A percentile compares a stretch with the other conserved stretches of the same genome.
These are phyloP conservation scores for Cerceris ruficornis DNA, from an alignment of 2,888 invertebrate genomes.

Conservation along the genomic window DNA sequence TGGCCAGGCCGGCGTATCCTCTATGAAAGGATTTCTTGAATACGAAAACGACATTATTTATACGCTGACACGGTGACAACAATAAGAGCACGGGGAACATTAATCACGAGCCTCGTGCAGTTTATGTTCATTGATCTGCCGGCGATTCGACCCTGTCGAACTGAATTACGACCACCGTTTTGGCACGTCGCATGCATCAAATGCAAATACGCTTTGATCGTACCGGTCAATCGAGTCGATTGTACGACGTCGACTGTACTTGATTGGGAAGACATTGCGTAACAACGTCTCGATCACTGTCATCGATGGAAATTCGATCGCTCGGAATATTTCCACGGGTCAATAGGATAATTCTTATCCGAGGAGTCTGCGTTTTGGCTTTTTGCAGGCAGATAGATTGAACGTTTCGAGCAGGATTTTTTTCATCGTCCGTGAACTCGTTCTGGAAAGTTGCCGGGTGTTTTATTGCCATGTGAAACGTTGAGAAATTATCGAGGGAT, in stretches of 20 bases:
- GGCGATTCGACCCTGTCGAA: conserved; percentile 35
- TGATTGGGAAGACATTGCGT: conserved; percentile 41
- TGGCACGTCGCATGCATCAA: conserved; percentile 48
- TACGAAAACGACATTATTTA: conserved; percentile 49
- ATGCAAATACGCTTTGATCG: conserved; percentile 60
- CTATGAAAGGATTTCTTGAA: conserved; percentile 27
- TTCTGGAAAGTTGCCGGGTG: no score
- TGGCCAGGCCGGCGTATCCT: neutral
- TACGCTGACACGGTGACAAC: conserved; percentile 36
- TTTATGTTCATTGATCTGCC: conserved; percentile 43
- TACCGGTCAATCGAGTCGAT: conserved; percentile 48
- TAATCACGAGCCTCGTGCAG: conserved; percentile 44
- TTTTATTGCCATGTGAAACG: no score
- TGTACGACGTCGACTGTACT: conserved; percentile 39
- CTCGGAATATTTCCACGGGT: no score
- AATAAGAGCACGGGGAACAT: conserved; percentile 41
- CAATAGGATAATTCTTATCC: no score
- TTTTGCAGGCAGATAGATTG: no score
- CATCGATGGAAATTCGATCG: no score
- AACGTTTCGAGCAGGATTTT: no score
- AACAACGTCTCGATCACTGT: no score
- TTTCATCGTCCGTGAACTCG: no score
- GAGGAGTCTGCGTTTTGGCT: no score
- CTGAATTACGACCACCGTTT: conserved; percentile 45
- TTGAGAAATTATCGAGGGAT: no score